Percentiles rank a stretch among this genome's conserved stretches.
Conservation (phyloP, 2,888 invertebrate genomes). For the Agriopis leucophaearia region DNA sequence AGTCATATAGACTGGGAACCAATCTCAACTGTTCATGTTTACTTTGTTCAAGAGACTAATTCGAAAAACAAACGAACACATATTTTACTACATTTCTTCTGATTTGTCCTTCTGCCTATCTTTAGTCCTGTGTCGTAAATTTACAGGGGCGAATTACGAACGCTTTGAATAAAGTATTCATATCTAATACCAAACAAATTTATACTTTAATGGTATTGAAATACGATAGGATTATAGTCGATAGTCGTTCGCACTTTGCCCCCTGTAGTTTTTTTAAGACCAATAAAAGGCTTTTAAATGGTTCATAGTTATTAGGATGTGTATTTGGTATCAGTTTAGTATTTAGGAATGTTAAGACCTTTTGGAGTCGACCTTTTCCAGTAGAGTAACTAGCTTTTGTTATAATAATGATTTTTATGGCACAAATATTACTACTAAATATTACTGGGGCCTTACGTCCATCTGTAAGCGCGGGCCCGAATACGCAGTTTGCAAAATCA, state of each 20-base stretch:
- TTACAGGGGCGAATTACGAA: background rate
- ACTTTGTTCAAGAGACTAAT: background rate
- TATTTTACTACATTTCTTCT: background rate
- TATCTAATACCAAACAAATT: background rate
- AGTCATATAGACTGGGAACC: background rate
- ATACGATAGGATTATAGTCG: background rate
- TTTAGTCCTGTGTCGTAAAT: conserved; percentile 1
- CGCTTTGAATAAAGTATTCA: background rate
- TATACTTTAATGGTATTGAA: background rate
- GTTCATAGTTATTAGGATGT: conserved; percentile 21
- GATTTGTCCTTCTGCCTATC: conserved; percentile 5
- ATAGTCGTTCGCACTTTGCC: background rate
- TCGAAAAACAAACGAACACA: background rate
- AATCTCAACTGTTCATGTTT: background rate
- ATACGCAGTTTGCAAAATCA: no score
- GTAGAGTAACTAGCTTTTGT: background rate
- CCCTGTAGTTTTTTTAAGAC: background rate
- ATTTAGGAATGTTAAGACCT: conserved; percentile 7
- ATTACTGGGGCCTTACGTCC: no score
- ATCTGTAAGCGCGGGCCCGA: no score
- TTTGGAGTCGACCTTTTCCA: conserved; percentile 1
- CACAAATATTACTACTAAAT: background rate
- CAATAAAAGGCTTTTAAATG: conserved; percentile 12
- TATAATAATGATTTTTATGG: background rate
- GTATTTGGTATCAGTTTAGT: conserved; percentile 19